Conservation (phyloP, 1,140 invertebrate species). For the Matsumurasca onukii region DNA sequence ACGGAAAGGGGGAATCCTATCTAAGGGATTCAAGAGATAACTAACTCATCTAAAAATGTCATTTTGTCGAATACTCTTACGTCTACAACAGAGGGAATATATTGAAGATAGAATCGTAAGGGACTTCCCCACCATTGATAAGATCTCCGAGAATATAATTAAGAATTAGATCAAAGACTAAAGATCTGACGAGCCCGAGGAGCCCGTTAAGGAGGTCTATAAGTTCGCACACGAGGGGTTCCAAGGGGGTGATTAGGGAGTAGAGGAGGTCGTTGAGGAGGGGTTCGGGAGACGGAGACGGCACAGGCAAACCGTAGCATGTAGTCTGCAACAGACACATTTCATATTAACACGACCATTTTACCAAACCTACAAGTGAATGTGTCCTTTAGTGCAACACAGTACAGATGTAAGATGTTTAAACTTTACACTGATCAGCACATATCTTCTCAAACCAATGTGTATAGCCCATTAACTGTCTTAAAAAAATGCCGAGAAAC, state of each 20-base stretch:
- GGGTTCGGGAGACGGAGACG: background rate
- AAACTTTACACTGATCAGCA: no score
- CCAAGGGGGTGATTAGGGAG: slow-evolving; percentile 1
- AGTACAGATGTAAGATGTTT: no score
- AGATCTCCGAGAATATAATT: background rate
- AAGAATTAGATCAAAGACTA: background rate
- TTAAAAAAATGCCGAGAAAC: no score
- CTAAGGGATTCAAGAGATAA: no score
- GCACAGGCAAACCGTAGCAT: background rate
- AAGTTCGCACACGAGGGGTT: slow-evolving; percentile 2
- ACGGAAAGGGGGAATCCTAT: no score
- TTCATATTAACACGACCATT: background rate
- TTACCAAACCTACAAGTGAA: no score
- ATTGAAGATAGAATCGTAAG: background rate
- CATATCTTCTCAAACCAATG: no score
- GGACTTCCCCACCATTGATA: background rate
- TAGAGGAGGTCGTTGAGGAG: slow-evolving; percentile 13
- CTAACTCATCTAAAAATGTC: no score
- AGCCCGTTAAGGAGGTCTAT: background rate
- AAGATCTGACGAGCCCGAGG: background rate
- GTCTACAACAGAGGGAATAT: background rate
- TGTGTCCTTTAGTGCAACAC: no score
- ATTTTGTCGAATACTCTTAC: no score
- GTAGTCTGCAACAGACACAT: background rate
- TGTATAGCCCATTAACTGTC: no score